phyloP scores from a whole-genome alignment of 2,113 vertebrate genomes.

The Bucco capensis region DNA sequence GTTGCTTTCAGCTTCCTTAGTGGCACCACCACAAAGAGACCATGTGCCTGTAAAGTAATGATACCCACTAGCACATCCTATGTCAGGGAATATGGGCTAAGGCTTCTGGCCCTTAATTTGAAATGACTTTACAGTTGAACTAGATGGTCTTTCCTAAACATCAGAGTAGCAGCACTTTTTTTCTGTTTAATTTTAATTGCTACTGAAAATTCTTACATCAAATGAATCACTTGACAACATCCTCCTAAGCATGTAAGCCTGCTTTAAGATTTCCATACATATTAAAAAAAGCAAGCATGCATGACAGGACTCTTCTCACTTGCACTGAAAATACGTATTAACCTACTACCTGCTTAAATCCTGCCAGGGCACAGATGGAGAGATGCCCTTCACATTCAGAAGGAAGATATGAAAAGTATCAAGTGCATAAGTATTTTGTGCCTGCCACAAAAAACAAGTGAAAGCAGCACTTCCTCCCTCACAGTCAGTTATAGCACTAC shows the following conservation, averaged over 20 bases:
- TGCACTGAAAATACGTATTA: background rate
- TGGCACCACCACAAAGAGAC: background rate
- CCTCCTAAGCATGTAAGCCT: background rate
- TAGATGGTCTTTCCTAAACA: background rate
- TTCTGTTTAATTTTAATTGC: background rate
- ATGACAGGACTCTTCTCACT: background rate
- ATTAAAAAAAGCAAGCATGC: constrained; percentile 2
- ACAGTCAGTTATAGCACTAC: background rate
- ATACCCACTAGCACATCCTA: background rate
- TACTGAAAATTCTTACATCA: background rate
- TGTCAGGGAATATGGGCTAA: background rate
- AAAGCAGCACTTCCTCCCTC: background rate
- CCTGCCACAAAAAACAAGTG: background rate
- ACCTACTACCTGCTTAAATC: constrained; percentile 29
- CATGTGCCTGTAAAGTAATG: background rate
- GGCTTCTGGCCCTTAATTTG: background rate
- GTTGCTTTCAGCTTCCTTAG: background rate
- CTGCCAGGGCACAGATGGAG: constrained; percentile 40
- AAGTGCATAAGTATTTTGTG: constrained; percentile 36
- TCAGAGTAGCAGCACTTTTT: background rate
- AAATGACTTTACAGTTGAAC: background rate
- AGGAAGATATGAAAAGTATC: constrained; percentile 27
- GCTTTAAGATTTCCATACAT: background rate
- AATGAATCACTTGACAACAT: background rate
- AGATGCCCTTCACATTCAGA: constrained; percentile 15